Evolutionary conservation across 2,113 vertebrate species (phyloP), one percentile per base, ranked within the genome.

Genomic region (Circaetus cinerascens): DNA sequence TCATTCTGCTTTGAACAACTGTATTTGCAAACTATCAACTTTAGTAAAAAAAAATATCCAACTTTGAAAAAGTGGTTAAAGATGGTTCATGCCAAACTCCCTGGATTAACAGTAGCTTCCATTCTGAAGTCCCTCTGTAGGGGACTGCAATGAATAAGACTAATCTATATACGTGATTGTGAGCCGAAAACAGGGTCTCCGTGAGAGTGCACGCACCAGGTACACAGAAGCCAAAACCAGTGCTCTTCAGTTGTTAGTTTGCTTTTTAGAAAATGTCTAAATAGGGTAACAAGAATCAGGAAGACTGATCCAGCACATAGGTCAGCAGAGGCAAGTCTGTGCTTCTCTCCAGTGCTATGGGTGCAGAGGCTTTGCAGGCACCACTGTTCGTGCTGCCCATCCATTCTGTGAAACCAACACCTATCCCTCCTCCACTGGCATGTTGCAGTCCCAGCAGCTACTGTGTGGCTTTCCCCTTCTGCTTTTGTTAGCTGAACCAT

Each of bases 381-480:
- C 40, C 36, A 23, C 27, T 50, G 59, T 29, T 50, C 26, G 10
- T 23, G 26, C 45, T 40, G 72, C 53, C 45, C 64, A 60, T 9
- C 45, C 66, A 1, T 29, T 59, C 51, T 34, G 29, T 29, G 71
- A 71, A 77, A 82, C 5, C 40, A 87, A 30, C 23, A 48, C 18
- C 45, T 59, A 27, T 14, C 9, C 22, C 48, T 57, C 48, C 64
- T 56, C 40, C 25, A 20, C 22, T 17, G 26, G 18, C 50, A 20
- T 1, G 13, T 1, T 64, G 50, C 36, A 79, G 55, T 34, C 38
- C 29, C 0, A 0, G 41, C 5, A 5, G 43, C 34, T 62, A 38
- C 55, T 23, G 27, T 19, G 48, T 25, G 25, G 36, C 55, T 12
- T 30, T 51, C 36, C 63, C 32, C 25, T 59, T 32, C 43, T 46